Percentiles rank a stretch among this genome's conserved stretches.
Evolutionary conservation across 2,113 vertebrate genomes (phyloP).

Genomic region (Scatophagus argus): DNA sequence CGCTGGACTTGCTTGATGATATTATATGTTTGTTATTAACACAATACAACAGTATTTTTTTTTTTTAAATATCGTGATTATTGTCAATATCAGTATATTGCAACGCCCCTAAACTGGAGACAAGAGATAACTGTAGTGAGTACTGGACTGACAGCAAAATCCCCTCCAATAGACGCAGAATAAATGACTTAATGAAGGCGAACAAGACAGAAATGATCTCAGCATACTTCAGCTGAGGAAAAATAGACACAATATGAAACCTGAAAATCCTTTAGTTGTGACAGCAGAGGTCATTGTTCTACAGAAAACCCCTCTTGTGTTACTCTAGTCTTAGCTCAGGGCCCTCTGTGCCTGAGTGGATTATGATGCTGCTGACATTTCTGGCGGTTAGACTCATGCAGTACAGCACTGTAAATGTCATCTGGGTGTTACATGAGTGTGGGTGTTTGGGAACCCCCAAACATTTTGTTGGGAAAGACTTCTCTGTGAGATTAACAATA

Average conservation of each 20-base stretch:
- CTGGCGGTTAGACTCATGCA: conserved; percentile 7
- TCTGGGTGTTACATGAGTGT: conserved; percentile 13
- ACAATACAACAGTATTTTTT: too few species aligned
- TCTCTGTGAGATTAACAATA: conserved; percentile 17
- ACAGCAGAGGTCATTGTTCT: conserved; percentile 6
- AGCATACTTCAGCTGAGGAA: neutral
- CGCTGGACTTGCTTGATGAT: too few species aligned
- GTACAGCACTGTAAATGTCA: conserved; percentile 6
- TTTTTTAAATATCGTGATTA: too few species aligned
- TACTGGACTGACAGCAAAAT: conserved; percentile 1
- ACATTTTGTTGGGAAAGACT: neutral
- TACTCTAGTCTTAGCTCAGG: neutral
- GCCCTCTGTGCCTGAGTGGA: conserved; percentile 15
- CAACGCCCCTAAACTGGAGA: too few species aligned
- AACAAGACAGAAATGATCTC: neutral
- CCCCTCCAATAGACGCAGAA: neutral
- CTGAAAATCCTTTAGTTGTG: neutral
- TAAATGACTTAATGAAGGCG: neutral
- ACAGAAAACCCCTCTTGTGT: conserved; percentile 6
- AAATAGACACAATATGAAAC: neutral
- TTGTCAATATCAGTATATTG: too few species aligned
- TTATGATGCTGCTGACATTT: conserved; percentile 27
- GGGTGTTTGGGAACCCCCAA: conserved; percentile 25
- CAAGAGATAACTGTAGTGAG: conserved; percentile 7
- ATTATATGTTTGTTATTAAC: too few species aligned